Evolutionary conservation across 2,888 invertebrate genomes (phyloP), one percentile per base, ranked within the genome.

Genomic region (Drosophila paramelanica): DNA sequence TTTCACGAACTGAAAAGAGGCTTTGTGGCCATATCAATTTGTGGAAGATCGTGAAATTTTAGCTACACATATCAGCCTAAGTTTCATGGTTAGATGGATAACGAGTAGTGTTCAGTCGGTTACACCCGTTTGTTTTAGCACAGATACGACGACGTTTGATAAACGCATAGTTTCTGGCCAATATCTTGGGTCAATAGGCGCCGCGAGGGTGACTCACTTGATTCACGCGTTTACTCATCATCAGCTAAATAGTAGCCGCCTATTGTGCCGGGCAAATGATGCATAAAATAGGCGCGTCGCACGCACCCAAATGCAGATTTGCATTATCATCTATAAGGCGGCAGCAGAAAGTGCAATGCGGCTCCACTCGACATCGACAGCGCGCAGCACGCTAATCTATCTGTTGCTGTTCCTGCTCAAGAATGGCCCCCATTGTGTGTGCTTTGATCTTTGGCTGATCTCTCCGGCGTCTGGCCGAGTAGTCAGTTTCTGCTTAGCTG

Each of bases 371-470:
- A 25, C 25, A n/a, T 13, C 42, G 42, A 10, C 20, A 42, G 46
- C 27, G 8, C 33, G 67, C 56, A 14, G 43, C 52, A 52, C 60
- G 67, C 65, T 77, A 76, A 77, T 76, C 78, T 77, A 77, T 76
- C 78, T 77, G 57, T 73, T 51, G 58, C 60, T 36, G 36, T 23
- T 41, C 58, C 47, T 39, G 49, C 43, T 27, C 66, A 85, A 88
- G 86, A 84, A 84, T 82, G 88, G 83, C 61, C 69, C 55, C 50
- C 88, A 82, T 88, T 84, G 83, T 82, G 42, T 33, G 3, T 33
- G 58, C 73, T 67, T 57, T 72, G 72, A 73, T 73, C 61, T 57
- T 50, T 60, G 42, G 33, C 50, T 67, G 65, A 65, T 57, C 66
- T 62, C 43, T 65, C 46, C 55, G 50, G 57, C 41, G 49, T 47